Base-by-base conservation (phyloP, 2,888 invertebrate genomes). In the Peribatodes rhomboidaria region DNA sequence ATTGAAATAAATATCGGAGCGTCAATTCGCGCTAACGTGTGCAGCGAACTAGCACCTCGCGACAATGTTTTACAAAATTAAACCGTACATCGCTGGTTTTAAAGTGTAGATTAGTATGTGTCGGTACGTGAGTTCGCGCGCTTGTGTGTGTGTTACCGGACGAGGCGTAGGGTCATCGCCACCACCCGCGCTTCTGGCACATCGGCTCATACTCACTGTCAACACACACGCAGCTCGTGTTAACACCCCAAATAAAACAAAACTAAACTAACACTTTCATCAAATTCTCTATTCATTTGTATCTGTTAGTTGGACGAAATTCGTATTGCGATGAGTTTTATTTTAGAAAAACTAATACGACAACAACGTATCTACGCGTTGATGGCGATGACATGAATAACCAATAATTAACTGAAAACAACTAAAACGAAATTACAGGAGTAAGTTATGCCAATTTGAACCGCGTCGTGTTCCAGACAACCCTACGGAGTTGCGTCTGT, bases 161-260 rank as follows among this genome's bases (percentile, higher is more conserved):
- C 72, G 78, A 46, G 81, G 85, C 87, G 84, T 70, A 70, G 78
- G 81, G 89, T 88, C 90, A 89, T 78, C 88, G 89, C 83, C 87
- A 83, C 80, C 86, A 80, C 72, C 81, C 85, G 84, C 86, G 87
- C 61, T 60, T 74, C 79, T 73, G 79, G 75, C 85, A 69, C 87
- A 87, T 84, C 85, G 88, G 88, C 88, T 82, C 89, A 85, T 87
- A 87, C 84, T 85, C 87, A 83, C 91, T 91, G 90, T 83, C 82
- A 76, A 88, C 82, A 88, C 80, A 84, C 80, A 63, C 74, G 50
- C 65, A 39, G 2, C 22, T 22, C 54, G 20, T 14, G 58, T 58
- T 53, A 60, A 67, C 68, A 72, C 60, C 62, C 68, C 68, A 60
- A 50, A 22, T 58, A 52, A 22, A 41, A 62, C 59, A 58, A 27